A percentile compares a stretch with the other conserved stretches of the same genome.
Evolutionary conservation across 2,888 invertebrate species (phyloP).

Genomic region (Torymus aiolomorphi): DNA sequence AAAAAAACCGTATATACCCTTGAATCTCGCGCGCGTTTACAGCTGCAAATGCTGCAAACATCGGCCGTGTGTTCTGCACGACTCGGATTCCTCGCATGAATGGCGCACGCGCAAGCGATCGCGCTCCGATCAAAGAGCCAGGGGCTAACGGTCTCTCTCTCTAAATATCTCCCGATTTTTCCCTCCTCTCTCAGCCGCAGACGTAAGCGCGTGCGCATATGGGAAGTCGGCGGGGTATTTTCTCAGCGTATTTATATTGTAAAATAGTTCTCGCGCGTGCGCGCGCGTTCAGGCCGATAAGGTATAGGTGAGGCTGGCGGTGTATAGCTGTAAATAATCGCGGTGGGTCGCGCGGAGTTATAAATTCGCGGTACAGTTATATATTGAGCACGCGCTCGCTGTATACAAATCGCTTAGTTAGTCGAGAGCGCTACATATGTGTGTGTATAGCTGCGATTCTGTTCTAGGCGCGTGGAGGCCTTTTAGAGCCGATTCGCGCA

Average conservation of each 20-base stretch:
- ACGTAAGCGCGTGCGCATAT: neutral
- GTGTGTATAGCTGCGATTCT: too few relatives aligned
- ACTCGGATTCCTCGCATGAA: conserved; percentile 35
- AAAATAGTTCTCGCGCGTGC: neutral
- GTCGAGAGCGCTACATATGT: too few relatives aligned
- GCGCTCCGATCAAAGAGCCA: conserved; percentile 29
- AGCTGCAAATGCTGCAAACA: too few relatives aligned
- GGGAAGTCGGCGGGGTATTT: neutral
- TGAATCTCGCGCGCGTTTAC: too few relatives aligned
- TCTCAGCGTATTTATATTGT: neutral
- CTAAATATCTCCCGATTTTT: conserved; percentile 25
- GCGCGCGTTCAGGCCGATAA: neutral
- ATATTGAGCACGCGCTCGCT: neutral
- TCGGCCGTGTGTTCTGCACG: conserved; percentile 12
- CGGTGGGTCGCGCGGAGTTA: neutral
- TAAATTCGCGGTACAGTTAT: conserved; percentile 23
- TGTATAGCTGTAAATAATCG: conserved; percentile 30
- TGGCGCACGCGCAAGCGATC: conserved; percentile 20
- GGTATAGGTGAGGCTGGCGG: neutral
- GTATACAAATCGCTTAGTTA: neutral
- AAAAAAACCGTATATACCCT: too few relatives aligned
- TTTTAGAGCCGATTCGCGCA: too few relatives aligned
- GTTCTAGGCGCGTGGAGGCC: too few relatives aligned
- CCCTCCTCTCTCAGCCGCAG: neutral
- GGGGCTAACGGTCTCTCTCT: conserved; percentile 32